Evolutionary conservation across 2,888 invertebrate species (phyloP), one percentile per base, ranked within the genome.

Genomic region (Lithophane socia): DNA sequence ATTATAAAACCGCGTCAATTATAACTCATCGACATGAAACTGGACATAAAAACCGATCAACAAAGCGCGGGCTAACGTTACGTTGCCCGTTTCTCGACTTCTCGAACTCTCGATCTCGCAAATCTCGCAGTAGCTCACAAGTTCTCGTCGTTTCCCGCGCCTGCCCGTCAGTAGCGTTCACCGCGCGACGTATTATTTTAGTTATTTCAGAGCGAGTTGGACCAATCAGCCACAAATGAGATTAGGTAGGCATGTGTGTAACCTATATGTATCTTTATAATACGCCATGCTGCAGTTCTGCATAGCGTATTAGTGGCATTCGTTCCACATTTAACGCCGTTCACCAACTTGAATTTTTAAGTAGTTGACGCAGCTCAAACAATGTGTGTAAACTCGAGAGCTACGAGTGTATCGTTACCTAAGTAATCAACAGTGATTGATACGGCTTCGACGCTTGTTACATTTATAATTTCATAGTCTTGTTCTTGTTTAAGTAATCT

Each of bases 141-240:
- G 66, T 74, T 82, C 78, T 82, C 82, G 86, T 60, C 66, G 12
- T 18, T 70, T 60, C 64, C 49, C 54, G 70, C 73, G 63, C 64
- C 37, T 69, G 60, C 63, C 52, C 52, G 66, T 60, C 64, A 80
- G 72, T 44, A 52, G 56, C 73, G 54, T 16, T 47, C 44, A 21
- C 61, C 29, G 58, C 61, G 63, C 60, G 72, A 24, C 66, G 70
- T 84, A 87, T 86, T 86, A 88, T 88, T 89, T 85, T 82, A 88
- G 79, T 82, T 75, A 86, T 87, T 87, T 84, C 84, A 65, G 80
- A 84, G 80, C 77, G 73, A 82, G 82, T 76, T 80, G 80, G 82
- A 87, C 86, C 86, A 86, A 88, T 89, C 86, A 77, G 77, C 85
- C 79, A 47, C 85, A 87, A 88, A 87, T 81, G 80, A 83, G 86